Conservation (phyloP, 2,888 invertebrate genomes). For the Imbricaverruca yamaguchii region DNA sequence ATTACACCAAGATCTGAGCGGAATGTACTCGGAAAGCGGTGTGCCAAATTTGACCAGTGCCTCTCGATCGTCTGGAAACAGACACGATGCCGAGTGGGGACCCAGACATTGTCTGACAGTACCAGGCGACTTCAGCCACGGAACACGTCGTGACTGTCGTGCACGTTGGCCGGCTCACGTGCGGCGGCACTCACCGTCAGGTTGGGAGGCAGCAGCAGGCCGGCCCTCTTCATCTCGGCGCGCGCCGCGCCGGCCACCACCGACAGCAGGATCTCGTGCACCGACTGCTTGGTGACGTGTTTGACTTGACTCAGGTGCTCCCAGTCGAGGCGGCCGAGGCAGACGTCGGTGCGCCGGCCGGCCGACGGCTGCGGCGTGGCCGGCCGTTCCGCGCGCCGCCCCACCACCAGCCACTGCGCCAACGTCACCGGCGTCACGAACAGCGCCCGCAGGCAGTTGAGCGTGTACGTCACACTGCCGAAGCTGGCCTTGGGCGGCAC, state of each 20-base stretch:
- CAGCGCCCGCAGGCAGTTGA: slow-evolving; percentile 44
- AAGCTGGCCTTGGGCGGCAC: slow-evolving; percentile 42
- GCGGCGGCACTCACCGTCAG: slow-evolving; percentile 40
- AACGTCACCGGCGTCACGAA: slow-evolving; percentile 47
- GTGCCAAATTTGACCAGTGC: no score
- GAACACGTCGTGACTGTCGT: no score
- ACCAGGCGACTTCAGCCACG: no score
- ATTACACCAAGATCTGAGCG: no score
- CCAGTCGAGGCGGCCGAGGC: slow-evolving; percentile 20
- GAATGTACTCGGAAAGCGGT: no score
- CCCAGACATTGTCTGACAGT: no score
- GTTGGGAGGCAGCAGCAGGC: slow-evolving; percentile 47
- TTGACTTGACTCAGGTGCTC: slow-evolving; percentile 44
- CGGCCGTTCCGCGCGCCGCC: slow-evolving; percentile 16
- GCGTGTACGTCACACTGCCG: slow-evolving; percentile 42
- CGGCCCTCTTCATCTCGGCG: slow-evolving; percentile 45
- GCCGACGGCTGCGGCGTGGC: slow-evolving; percentile 24
- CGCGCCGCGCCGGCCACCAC: slow-evolving; percentile 48
- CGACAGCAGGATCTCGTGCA: slow-evolving; percentile 50
- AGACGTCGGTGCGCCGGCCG: slow-evolving; percentile 25
- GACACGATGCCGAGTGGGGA: no score
- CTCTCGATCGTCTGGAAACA: no score
- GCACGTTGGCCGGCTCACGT: no score
- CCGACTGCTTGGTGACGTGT: slow-evolving; percentile 48
- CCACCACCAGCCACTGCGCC: slow-evolving; percentile 42